phyloP scores from a whole-genome alignment of 2,888 invertebrate species.

The Oligia latruncula region DNA sequence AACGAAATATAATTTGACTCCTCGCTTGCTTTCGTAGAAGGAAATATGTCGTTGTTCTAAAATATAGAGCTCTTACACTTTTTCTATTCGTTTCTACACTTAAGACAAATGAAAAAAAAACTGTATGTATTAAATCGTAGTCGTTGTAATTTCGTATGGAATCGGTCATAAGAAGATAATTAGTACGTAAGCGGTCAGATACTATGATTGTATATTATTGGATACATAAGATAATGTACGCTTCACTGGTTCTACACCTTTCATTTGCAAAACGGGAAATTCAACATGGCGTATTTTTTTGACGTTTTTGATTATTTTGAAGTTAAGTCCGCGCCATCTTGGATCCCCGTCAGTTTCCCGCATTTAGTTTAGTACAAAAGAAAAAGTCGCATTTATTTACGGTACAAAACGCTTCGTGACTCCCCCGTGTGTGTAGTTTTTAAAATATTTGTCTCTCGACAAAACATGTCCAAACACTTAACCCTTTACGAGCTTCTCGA shows the following conservation, averaged over 20 bases:
- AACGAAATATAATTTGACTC: slow-evolving; percentile 72
- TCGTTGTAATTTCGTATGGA: slow-evolving; percentile 86
- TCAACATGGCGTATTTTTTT: slow-evolving; percentile 35
- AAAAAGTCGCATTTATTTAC: slow-evolving; percentile 73
- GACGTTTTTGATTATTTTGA: slow-evolving; percentile 43
- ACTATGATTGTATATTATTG: slow-evolving; percentile 84
- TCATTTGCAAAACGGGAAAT: slow-evolving; percentile 47
- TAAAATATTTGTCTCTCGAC: slow-evolving; percentile 71
- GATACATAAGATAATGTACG: slow-evolving; percentile 73
- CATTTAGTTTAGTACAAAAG: slow-evolving; percentile 71
- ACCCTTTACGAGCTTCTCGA: slow-evolving; percentile 87
- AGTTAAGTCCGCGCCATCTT: slow-evolving; percentile 66
- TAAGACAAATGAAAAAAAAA: slow-evolving; percentile 75
- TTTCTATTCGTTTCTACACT: slow-evolving; percentile 79
- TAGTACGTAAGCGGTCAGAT: slow-evolving; percentile 78
- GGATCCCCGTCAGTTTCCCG: slow-evolving; percentile 50
- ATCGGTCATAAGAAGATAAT: slow-evolving; percentile 79
- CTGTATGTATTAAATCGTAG: slow-evolving; percentile 86
- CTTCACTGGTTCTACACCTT: slow-evolving; percentile 71
- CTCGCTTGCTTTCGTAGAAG: slow-evolving; percentile 84
- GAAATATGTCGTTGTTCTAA: slow-evolving; percentile 72
- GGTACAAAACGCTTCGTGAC: slow-evolving; percentile 74
- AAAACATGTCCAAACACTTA: slow-evolving; percentile 80
- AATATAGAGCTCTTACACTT: slow-evolving; percentile 74
- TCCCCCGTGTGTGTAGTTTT: slow-evolving; percentile 65